A percentile compares a stretch with the other conserved stretches of the same genome.
Evolutionary conservation across 2,797 vertebrate species (phyloP).

Genomic region (Eutrigla gurnardus): DNA sequence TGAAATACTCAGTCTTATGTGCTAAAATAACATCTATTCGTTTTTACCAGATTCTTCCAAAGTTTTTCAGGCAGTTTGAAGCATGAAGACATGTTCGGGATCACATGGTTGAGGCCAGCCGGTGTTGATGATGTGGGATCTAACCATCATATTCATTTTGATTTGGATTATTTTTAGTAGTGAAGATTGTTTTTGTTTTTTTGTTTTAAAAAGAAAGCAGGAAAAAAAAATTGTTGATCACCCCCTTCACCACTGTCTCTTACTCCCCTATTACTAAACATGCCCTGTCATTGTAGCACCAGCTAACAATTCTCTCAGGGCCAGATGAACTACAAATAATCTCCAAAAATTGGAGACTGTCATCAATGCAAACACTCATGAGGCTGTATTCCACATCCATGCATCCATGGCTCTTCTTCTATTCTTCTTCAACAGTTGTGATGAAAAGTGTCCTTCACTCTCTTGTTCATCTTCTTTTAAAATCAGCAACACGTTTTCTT

Average conservation of each 20-base stretch:
- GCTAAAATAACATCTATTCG: not conserved
- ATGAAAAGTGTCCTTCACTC: not conserved
- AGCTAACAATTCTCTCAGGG: not conserved
- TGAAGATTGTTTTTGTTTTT: no score
- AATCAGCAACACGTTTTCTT: constrained; percentile 79
- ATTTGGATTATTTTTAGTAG: not conserved
- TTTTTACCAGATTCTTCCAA: not conserved
- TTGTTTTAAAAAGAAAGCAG: not conserved
- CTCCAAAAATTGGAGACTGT: not conserved
- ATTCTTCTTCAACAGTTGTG: not conserved
- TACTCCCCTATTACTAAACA: not conserved
- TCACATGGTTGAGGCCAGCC: not conserved
- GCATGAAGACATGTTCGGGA: not conserved
- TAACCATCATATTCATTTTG: not conserved
- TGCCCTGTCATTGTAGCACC: constrained; percentile 4
- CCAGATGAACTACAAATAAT: constrained; percentile 20
- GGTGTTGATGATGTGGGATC: not conserved
- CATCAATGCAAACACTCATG: not conserved
- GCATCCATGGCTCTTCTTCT: not conserved
- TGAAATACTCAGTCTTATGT: constrained; percentile 16
- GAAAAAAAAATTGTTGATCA: constrained; percentile 21
- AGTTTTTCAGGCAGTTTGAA: not conserved
- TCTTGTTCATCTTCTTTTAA: not conserved
- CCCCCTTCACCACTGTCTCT: not conserved
- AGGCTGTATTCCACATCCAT: not conserved